These are phyloP conservation scores for Selene dorsalis DNA, from an alignment of 2,797 vertebrate genomes.

Conservation along the genomic window DNA sequence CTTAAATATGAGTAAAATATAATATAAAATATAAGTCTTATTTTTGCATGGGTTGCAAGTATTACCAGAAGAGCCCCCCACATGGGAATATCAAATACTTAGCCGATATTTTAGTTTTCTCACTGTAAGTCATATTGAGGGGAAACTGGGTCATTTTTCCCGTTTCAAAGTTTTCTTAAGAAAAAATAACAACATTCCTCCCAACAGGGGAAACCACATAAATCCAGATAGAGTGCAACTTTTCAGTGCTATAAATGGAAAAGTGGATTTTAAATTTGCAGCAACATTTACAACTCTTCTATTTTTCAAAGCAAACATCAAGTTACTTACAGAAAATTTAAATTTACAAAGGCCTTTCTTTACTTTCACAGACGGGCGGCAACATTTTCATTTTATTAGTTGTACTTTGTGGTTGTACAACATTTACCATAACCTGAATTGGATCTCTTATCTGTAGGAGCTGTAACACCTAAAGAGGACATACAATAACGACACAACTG, in stretches of 20 bases:
- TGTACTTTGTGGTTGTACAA: background rate
- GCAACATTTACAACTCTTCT: background rate
- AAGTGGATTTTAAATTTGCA: background rate
- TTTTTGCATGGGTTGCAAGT: too few species aligned
- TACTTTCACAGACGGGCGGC: too few species aligned
- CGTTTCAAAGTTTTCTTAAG: background rate
- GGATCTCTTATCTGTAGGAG: background rate
- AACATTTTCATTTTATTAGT: too few species aligned
- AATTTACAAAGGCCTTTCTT: too few species aligned
- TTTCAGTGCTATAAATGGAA: background rate
- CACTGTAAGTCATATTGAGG: background rate
- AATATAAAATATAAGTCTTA: too few species aligned
- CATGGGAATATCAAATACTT: background rate
- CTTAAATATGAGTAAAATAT: too few species aligned
- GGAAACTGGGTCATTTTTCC: background rate
- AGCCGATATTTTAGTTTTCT: background rate
- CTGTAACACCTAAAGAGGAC: background rate
- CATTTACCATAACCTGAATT: background rate
- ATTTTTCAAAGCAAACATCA: background rate
- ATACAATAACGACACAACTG: background rate
- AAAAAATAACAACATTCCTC: background rate
- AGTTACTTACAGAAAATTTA: background rate
- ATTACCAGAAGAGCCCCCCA: too few species aligned
- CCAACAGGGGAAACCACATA: background rate
- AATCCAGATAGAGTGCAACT: background rate